Base-by-base conservation (phyloP, 2,888 invertebrate species). In the Schizaphis graminum region DNA sequence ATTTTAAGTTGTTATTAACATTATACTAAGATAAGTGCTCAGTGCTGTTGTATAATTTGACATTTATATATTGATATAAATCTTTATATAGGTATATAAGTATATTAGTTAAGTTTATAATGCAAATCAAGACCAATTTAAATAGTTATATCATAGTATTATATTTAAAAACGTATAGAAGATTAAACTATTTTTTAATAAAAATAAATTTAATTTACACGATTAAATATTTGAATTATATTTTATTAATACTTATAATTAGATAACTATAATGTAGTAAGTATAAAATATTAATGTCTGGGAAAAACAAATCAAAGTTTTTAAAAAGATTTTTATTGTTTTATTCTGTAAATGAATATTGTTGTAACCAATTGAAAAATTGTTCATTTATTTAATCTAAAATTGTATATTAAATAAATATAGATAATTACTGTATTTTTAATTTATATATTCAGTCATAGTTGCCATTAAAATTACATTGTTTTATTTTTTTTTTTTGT, bases 1-100 rank as follows among this genome's bases (percentile, higher is more conserved):
- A 67, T 89, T 41, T 91, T 85, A 93, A 93, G 84, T 90, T 67
- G 35, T 92, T 87, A 61, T 87, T 24, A 92, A 61, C 57, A 35
- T 86, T 85, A 84, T 85, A 35, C 44, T 41, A 49, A 92, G 3
- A 47, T 47, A 92, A 47, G 61, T 87, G 26, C 47, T 47, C 44
- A 47, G 44, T 47, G 7, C 7, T 47, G 44, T 47, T 16, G 49
- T 13, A 89, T 26, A 41, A 26, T 91, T 47, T 57, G 61, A 61
- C 87, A 5, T 47, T 47, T 10, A 24, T 35, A 35, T 77, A 77
- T 77, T 35, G 21, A 77, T 77, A 77, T 77, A 4, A 16, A n/a
- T n/a, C 16, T 67, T 77, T 35, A 35, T 21, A 77, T 77, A 53
- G n/a, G n/a, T 53, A 53, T 53, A 53, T 53, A 16, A 53, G 16